These are phyloP conservation scores for Procambarus clarkii DNA, from an alignment of 1,140 invertebrate species.

Conservation along the genomic window DNA sequence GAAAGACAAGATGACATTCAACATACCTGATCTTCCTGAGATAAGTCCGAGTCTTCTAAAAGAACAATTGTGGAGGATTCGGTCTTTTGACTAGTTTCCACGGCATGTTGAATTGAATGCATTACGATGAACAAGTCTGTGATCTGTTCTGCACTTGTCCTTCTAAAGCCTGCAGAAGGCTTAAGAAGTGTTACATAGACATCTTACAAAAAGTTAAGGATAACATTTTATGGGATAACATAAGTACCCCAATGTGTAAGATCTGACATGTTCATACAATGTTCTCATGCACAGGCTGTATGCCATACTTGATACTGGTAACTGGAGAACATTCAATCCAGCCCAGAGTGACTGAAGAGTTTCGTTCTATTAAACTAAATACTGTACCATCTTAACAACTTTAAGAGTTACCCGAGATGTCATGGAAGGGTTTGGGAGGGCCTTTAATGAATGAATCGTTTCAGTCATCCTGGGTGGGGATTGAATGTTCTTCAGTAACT, in stretches of 20 bases:
- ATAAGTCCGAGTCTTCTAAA: neutral
- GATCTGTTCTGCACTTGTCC: neutral
- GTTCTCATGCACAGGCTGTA: too few relatives aligned
- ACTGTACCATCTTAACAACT: too few relatives aligned
- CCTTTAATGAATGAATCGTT: too few relatives aligned
- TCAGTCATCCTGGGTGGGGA: too few relatives aligned
- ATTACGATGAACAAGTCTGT: slow-evolving; percentile 17
- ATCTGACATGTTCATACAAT: too few relatives aligned
- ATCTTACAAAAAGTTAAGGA: slow-evolving; percentile 2
- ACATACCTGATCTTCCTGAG: neutral
- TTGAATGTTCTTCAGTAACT: too few relatives aligned
- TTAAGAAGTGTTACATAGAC: slow-evolving; percentile 11
- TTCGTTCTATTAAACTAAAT: too few relatives aligned
- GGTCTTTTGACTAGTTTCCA: slow-evolving; percentile 15
- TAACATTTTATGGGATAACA: neutral
- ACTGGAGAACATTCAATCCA: too few relatives aligned
- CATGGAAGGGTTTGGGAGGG: too few relatives aligned
- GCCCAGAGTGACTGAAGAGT: too few relatives aligned
- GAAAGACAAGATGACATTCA: neutral
- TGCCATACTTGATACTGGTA: too few relatives aligned
- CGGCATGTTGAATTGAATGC: neutral
- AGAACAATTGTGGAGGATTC: slow-evolving; percentile 17
- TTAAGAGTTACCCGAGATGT: too few relatives aligned
- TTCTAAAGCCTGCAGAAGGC: neutral
- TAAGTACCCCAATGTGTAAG: neutral